Conservation (phyloP, 2,797 vertebrate species). For the Mallotus villosus region DNA sequence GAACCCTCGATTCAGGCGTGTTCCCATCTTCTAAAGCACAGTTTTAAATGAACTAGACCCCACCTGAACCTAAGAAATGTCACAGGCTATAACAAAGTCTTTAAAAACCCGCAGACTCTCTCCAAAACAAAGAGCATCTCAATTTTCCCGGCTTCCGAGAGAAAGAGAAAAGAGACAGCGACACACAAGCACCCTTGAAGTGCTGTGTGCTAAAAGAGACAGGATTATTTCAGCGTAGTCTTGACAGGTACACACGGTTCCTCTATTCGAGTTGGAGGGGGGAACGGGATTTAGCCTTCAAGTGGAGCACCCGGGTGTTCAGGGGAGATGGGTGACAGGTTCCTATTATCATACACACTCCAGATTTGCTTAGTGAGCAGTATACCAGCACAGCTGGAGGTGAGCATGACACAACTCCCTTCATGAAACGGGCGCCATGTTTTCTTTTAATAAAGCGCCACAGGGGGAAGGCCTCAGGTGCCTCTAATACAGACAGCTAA, state of each 20-base stretch:
- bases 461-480: slow-evolving; percentile 47
- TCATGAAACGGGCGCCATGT: slow-evolving; percentile 32
- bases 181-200: slow-evolving; percentile 10
- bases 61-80: neutral
- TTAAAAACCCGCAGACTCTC: neutral
- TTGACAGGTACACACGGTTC: slow-evolving; percentile 20
- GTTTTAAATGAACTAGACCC: neutral
- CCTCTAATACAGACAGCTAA: slow-evolving; percentile 8
- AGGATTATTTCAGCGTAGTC: slow-evolving; percentile 13
- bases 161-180: neutral
- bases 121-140: slow-evolving; percentile 1
- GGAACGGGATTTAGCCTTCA: slow-evolving; percentile 29
- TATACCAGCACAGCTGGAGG: slow-evolving; percentile 41
- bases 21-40: neutral
- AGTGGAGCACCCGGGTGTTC: slow-evolving; percentile 22
- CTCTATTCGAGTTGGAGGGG: slow-evolving; percentile 17
- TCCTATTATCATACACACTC: slow-evolving; percentile 37
- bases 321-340: neutral
- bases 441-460: slow-evolving; percentile 47
- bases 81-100: neutral
- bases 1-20: neutral
- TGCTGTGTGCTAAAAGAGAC: slow-evolving; percentile 3
- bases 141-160: neutral
- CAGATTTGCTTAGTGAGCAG: slow-evolving; percentile 52
- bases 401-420: slow-evolving; percentile 30